Evolutionary conservation across 2,113 vertebrate species (phyloP).

Genomic region (Terrapene triunguis): DNA sequence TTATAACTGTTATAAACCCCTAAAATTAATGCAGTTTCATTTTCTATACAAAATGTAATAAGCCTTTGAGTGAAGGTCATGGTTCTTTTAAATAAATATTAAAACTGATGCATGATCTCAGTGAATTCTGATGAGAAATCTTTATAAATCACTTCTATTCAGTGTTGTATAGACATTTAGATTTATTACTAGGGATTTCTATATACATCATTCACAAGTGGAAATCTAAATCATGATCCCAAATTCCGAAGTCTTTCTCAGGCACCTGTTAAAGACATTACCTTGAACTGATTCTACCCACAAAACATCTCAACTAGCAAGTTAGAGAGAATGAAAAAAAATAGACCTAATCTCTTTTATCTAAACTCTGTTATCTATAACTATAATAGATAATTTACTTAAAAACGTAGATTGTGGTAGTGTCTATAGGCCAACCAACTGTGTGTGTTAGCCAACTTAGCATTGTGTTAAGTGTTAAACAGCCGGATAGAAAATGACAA

Average conservation of each 20-base stretch:
- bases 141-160: conserved; percentile 25
- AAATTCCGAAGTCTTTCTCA: conserved; percentile 18
- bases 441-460: background rate
- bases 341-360: background rate
- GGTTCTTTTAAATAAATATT: conserved; percentile 58
- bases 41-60: conserved; percentile 48
- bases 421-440: background rate
- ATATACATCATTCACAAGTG: fast-evolving
- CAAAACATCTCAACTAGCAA: background rate
- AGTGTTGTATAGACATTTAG: background rate
- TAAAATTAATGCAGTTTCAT: conserved; percentile 63
- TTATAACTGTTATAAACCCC: conserved; percentile 38
- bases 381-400: background rate
- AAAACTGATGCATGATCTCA: background rate
- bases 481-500: background rate
- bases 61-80: conserved; percentile 50
- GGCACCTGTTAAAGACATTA: background rate
- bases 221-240: background rate
- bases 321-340: background rate
- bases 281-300: background rate
- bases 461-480: background rate
- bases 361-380: background rate
- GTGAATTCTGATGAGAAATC: conserved; percentile 31
- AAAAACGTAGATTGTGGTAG: background rate
- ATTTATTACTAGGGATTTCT: background rate